Evolutionary conservation across 2,888 invertebrate genomes (phyloP), one percentile per base, ranked within the genome.

Genomic region (Azorinus chamasolen): DNA sequence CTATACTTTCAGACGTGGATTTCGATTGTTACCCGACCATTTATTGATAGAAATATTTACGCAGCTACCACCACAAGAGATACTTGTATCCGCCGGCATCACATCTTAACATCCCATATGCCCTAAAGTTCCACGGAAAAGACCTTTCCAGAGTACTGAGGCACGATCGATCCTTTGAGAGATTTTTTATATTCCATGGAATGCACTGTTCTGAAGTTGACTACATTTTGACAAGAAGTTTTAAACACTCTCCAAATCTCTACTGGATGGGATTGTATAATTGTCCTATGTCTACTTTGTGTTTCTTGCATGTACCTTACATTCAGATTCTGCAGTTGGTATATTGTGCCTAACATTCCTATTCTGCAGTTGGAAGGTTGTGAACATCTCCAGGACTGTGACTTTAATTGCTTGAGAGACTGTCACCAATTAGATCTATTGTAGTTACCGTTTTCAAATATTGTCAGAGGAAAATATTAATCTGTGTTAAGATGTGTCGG

Each of bases 361-460:
- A 58, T 64, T 43, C 20, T 74, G 20, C 22, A 68, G 8, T 45
- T 74, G 6, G 39, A 62, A 24, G 51, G 66, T 14, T 74, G 62
- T 55, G 39, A 41, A 10, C 66, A 74, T 50, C 24, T 68, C 4
- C 20, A 12, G 41, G 58, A 68, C 41, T 39, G 12, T 18, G 66
- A 74, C 24, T 73, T 73, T 53, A 14, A 4, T 18, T 24, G 45
- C 12, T 16, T 74, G 6, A 39, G 41, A 32, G 39, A 51, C 4
- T 63, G 62, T 50, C 12, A 32, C 16, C 25, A 61, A 5, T 22
- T 62, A 20, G 66, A 73, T 12, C 55, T 51, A 20, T 27, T 73
- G 18, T 68, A 73, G 45, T 3, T 73, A 16, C 58, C 66, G 20
- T 68, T 74, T 46, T 53, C 57, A 14, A 25, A 62, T 18, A 50